Evolutionary conservation across 2,888 invertebrate genomes (phyloP).

Genomic region (Drosophila cognata): DNA sequence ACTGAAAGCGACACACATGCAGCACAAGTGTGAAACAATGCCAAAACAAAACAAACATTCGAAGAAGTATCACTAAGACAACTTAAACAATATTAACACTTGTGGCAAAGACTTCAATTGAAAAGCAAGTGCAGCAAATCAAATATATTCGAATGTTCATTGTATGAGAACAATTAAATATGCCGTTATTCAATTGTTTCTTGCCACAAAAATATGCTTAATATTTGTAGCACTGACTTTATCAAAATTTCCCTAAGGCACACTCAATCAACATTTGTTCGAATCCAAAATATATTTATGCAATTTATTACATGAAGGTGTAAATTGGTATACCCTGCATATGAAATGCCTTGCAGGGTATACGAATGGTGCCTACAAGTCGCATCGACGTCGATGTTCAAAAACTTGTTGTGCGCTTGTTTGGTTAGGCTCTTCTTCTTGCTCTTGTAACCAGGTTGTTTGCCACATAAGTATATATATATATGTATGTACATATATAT

Average conservation of each 20-base stretch:
- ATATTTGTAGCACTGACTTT: background rate
- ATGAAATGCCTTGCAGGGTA: slow-evolving; percentile 7
- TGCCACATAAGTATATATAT: slow-evolving; percentile 20
- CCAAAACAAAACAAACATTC: background rate
- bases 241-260: background rate
- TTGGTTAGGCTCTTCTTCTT: slow-evolving; percentile 45
- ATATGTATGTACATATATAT: slow-evolving; percentile 16
- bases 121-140: no score
- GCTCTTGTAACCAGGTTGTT: slow-evolving; percentile 41
- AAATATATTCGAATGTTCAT: no score
- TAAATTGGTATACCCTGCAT: slow-evolving; percentile 21
- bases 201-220: background rate
- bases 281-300: no score
- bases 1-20: slow-evolving; percentile 13
- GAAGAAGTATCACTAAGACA: no score
- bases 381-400: slow-evolving; percentile 58
- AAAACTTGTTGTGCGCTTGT: slow-evolving; percentile 62
- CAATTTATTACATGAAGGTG: background rate
- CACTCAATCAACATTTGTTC: background rate
- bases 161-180: no score
- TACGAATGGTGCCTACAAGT: slow-evolving; percentile 31
- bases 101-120: no score
- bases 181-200: background rate
- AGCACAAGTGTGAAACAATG: slow-evolving; percentile 22
- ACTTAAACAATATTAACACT: no score